Evolutionary conservation across 2,113 vertebrate genomes (phyloP).

Genomic region (Paramormyrops kingsleyae): DNA sequence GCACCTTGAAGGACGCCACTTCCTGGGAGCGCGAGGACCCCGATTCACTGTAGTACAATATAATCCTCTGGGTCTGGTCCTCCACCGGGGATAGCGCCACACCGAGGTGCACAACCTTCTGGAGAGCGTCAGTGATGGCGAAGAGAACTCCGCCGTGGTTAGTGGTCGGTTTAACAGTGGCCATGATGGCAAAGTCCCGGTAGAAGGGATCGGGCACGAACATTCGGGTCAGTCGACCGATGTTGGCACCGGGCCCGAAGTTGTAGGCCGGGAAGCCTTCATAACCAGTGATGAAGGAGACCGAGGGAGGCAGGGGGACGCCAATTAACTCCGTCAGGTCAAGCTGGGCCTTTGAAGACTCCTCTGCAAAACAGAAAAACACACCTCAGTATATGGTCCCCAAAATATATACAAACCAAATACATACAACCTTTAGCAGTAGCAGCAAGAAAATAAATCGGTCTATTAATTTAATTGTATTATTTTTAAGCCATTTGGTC

Average conservation of each 20-base stretch:
- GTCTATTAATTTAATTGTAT: slow-evolving; percentile 1
- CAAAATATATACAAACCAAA: background rate
- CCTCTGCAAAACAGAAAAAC: slow-evolving; percentile 53
- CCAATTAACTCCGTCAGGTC: slow-evolving; percentile 89
- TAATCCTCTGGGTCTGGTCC: slow-evolving; percentile 72
- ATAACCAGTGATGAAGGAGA: slow-evolving; percentile 86
- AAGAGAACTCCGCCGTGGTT: slow-evolving; percentile 75
- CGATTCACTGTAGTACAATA: slow-evolving; percentile 83
- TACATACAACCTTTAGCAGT: background rate
- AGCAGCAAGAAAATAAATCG: background rate
- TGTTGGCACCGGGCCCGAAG: slow-evolving; percentile 77
- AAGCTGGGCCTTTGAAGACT: slow-evolving; percentile 57
- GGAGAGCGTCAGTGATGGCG: slow-evolving; percentile 81
- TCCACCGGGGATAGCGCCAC: slow-evolving; percentile 72
- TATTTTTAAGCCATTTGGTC: background rate
- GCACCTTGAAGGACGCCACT: slow-evolving; percentile 80
- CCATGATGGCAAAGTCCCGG: slow-evolving; percentile 73
- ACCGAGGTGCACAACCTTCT: slow-evolving; percentile 82
- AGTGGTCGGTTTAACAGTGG: slow-evolving; percentile 70
- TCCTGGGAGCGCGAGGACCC: slow-evolving; percentile 65
- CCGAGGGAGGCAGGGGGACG: slow-evolving; percentile 86
- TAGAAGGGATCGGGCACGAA: slow-evolving; percentile 78
- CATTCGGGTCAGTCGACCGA: slow-evolving; percentile 78
- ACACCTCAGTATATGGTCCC: background rate
- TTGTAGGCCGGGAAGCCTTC: slow-evolving; percentile 89